Evolutionary conservation across 1,140 invertebrate genomes (phyloP), one percentile per base, ranked within the genome.

Genomic region (Chlorops oryzae): DNA sequence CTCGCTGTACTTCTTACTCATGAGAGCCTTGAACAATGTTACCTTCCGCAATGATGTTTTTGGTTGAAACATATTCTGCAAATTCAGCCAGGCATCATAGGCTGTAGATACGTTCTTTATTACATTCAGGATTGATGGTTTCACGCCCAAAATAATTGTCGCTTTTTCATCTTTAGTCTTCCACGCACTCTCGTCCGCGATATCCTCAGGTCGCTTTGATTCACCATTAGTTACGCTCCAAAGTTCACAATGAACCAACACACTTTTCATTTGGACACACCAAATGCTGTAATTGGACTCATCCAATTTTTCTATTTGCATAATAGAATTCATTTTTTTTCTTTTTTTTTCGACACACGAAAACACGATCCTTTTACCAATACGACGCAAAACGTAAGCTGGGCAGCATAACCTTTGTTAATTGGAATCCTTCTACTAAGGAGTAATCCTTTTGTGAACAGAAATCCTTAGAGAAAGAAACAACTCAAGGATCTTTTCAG

Each of bases 71-170:
- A 39, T 38, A 15, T 48, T 13, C n/a, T 23, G 17, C 10, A 39
- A 35, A 20, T 48, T 50, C 17, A 40, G 39, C 47, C 23, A 49
- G n/a, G 47, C 37, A 28, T 41, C 34, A 25, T 13, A 21, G 9
- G 47, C 10, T 7, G 24, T 49, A 40, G 24, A 23, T 37, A 22
- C 39, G 2, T 35, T 18, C 17, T 49, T 50, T 15, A 50, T 50
- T 20, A 32, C 25, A 20, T 27, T 24, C 25, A 38, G 18, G 21
- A 37, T 18, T 3, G 34, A 22, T 38, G 46, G 35, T 23, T 32
- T 46, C 15, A 47, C 46, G 39, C 39, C 39, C 25, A 25, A 47
- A 24, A 47, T 47, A 20, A 38, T 37, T 23, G 25, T 17, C 13
- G 21, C 34, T 35, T 47, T 46, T 32, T 32, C n/a, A 32, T 32